Evolutionary conservation across 2,888 invertebrate genomes (phyloP).

Genomic region (Callimorpha dominula): DNA sequence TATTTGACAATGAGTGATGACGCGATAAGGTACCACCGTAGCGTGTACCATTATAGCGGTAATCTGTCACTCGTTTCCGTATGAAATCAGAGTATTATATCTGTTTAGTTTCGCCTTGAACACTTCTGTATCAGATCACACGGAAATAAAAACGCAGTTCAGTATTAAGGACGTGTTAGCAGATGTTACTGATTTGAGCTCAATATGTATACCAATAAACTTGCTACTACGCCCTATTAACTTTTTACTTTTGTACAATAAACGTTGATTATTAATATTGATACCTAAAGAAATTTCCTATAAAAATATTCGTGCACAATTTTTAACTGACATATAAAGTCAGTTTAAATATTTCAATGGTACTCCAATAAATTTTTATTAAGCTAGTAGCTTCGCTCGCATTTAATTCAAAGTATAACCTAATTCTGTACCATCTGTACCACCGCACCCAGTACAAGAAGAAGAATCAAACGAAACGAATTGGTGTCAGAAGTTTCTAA

Average conservation of each 20-base stretch:
- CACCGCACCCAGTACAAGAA: too few species aligned
- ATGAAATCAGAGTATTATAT: conserved; percentile 34
- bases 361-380: too few species aligned
- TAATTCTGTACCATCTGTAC: too few species aligned
- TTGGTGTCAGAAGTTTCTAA: background rate
- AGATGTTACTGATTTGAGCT: background rate
- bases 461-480: too few species aligned
- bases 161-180: background rate
- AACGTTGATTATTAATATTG: background rate
- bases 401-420: too few species aligned
- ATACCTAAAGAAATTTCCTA: too few species aligned
- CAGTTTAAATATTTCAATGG: too few species aligned
- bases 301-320: too few species aligned
- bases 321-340: too few species aligned
- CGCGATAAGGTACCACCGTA: conserved; percentile 24
- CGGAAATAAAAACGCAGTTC: background rate
- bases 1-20: conserved; percentile 37
- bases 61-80: conserved; percentile 38
- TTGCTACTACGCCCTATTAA: background rate
- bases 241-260: background rate
- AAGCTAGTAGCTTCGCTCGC: too few species aligned
- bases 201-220: background rate
- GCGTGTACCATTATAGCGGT: conserved; percentile 12
- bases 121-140: conserved; percentile 10
- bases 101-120: conserved; percentile 25